A percentile compares a stretch with the other conserved stretches of the same genome.
Evolutionary conservation across 1,140 invertebrate genomes (phyloP).

Genomic region (Dendrolimus kikuchii): DNA sequence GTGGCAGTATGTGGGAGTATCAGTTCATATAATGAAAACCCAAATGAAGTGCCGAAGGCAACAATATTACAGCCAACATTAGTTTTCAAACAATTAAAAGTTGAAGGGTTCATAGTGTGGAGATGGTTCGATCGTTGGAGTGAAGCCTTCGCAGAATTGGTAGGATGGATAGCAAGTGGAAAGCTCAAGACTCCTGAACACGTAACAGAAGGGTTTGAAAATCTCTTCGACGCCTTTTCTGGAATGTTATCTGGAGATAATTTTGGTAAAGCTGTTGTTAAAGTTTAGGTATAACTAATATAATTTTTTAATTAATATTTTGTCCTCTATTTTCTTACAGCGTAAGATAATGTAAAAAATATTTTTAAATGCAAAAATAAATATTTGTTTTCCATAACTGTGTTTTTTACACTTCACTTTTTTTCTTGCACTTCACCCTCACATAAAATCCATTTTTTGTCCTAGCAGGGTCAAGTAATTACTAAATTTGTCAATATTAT

Average conservation of each 20-base stretch:
- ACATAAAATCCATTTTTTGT: too few species aligned
- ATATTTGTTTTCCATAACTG: not conserved
- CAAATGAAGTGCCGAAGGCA: constrained; percentile 31
- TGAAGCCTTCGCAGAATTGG: constrained; percentile 60
- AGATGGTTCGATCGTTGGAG: constrained; percentile 36
- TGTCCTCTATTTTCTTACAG: not conserved
- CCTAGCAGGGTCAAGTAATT: too few species aligned
- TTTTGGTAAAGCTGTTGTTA: constrained; percentile 75
- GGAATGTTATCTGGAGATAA: constrained; percentile 74
- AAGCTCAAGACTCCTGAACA: constrained; percentile 72
- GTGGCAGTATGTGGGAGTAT: constrained; percentile 77
- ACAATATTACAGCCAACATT: constrained; percentile 68
- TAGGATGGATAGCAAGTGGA: constrained; percentile 69
- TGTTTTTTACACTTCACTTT: not conserved
- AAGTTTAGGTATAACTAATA: constrained; percentile 35
- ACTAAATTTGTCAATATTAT: too few species aligned
- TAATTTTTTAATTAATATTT: not conserved
- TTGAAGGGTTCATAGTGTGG: constrained; percentile 47
- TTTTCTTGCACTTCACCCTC: too few species aligned
- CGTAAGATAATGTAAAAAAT: not conserved
- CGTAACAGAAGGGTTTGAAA: constrained; percentile 73
- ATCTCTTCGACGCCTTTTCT: constrained; percentile 74
- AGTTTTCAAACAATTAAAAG: constrained; percentile 60
- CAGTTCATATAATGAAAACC: constrained; percentile 59
- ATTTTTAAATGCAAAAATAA: not conserved